Evolutionary conservation across 2,113 vertebrate species (phyloP), one percentile per base, ranked within the genome.

Genomic region (Campylomormyrus tamandua): DNA sequence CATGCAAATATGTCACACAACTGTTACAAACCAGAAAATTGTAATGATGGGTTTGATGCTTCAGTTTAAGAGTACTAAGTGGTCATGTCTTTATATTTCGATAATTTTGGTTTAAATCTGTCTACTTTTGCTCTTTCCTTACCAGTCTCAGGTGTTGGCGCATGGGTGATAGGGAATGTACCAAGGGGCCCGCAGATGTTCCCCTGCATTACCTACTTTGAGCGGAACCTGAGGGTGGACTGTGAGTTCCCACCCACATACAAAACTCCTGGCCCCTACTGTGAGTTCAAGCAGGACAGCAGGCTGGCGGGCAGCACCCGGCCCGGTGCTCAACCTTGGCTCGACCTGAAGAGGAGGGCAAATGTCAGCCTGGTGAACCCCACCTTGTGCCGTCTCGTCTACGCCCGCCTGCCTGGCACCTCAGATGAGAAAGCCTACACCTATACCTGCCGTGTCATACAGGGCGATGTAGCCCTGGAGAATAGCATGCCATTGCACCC

Each of bases 401-500:
- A 96, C 94, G 95, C 95, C 39, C 96, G 95, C 0, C 39, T 96
- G 93, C 93, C 93, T 0, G 89, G 89, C 80, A 84, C 89, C 5
- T 89, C 80, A 4, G 95, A 96, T 1, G 95, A 96, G 89, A 94
- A 93, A 70, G 95, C 96, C 2, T 96, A 95, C 92, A 96, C 95
- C 56, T 96, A 95, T 92, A 96, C 96, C 89, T 96, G 96, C 94
- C 94, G 96, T 89, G 95, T 96, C 9, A 96, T 96, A 89, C 96
- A 96, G 90, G 96, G 96, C 48, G 92, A 45, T 56, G 83, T 11
- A 83, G 95, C 94, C 94, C 96, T 96, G 90, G 96, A 96, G 93
- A 96, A 96, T 93, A 96, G 96, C 94, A 95, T 96, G 96, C 94
- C 96, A 1, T 93, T 96, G 46, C 93, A 95, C 74, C 96, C 96